A percentile compares a stretch with the other conserved stretches of the same genome.
phyloP scores from a whole-genome alignment of 2,113 vertebrate species.

The Ursus arctos region DNA sequence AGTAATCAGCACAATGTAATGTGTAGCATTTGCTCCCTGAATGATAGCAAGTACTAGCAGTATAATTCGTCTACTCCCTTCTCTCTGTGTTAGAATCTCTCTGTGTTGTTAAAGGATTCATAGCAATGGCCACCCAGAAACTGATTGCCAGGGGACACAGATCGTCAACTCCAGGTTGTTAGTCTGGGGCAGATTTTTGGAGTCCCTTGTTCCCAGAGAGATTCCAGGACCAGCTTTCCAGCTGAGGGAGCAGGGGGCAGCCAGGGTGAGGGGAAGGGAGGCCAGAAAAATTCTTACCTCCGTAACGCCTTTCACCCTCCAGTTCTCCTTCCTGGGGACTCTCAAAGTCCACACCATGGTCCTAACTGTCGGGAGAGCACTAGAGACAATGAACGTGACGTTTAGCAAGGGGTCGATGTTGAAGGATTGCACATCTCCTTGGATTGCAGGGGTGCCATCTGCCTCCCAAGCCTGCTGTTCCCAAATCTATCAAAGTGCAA shows the following conservation, averaged over 20 bases:
- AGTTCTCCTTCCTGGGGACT: background rate
- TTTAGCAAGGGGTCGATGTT: background rate
- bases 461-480: background rate
- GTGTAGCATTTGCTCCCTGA: background rate
- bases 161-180: background rate
- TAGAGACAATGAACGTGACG: background rate
- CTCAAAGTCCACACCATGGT: background rate
- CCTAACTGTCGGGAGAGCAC: background rate
- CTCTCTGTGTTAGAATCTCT: background rate
- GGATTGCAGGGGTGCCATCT: background rate
- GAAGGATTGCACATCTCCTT: background rate
- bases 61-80: no score
- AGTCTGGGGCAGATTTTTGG: background rate
- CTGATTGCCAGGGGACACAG: no score
- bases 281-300: background rate
- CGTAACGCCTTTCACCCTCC: accelerated
- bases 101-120: background rate
- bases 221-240: background rate
- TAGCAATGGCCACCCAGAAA: background rate
- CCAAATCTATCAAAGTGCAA: conserved; percentile 29
- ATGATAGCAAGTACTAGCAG: background rate
- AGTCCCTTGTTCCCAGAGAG: background rate
- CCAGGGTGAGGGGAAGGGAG: background rate
- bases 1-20: background rate
- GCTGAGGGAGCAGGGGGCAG: background rate